A percentile compares a stretch with the other conserved stretches of the same genome.
These are phyloP conservation scores for Dissostichus mawsoni DNA, from an alignment of 2,113 vertebrate genomes.

Conservation along the genomic window DNA sequence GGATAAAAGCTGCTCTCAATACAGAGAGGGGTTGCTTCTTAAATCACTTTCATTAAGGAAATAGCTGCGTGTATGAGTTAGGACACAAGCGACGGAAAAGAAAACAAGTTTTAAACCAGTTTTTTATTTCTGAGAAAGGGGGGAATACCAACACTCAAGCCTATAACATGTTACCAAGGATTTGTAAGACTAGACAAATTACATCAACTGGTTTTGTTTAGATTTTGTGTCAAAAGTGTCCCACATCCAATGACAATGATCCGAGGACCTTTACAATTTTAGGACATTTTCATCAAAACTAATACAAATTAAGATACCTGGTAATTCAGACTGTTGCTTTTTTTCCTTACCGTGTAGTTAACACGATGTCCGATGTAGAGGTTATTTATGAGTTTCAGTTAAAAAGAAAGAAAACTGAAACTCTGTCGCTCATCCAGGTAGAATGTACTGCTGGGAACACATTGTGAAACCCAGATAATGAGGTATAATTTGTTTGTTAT, in stretches of 20 bases:
- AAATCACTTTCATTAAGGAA: slow-evolving; percentile 5
- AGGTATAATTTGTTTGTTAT: too few species aligned
- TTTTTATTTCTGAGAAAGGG: slow-evolving; percentile 6
- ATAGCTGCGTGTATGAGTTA: background rate
- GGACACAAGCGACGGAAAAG: background rate
- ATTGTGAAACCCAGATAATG: too few species aligned
- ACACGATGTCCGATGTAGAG: too few species aligned
- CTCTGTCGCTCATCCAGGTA: too few species aligned
- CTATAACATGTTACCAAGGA: background rate
- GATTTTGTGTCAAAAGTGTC: background rate
- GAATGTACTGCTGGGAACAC: too few species aligned
- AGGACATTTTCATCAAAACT: slow-evolving; percentile 41
- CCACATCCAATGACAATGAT: background rate
- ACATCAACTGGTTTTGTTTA: background rate
- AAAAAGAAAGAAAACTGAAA: too few species aligned
- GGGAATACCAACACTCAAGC: background rate
- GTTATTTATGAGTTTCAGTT: too few species aligned
- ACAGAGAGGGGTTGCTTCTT: background rate
- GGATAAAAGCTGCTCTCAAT: background rate
- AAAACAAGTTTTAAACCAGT: too few species aligned
- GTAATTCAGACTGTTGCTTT: background rate
- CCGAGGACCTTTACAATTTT: background rate
- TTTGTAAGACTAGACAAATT: background rate
- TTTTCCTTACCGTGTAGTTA: too few species aligned
- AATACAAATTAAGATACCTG: slow-evolving; percentile 30